Percentiles rank a stretch among this genome's conserved stretches.
phyloP scores from a whole-genome alignment of 2,113 vertebrate genomes.

The Percopsis transmontana region DNA sequence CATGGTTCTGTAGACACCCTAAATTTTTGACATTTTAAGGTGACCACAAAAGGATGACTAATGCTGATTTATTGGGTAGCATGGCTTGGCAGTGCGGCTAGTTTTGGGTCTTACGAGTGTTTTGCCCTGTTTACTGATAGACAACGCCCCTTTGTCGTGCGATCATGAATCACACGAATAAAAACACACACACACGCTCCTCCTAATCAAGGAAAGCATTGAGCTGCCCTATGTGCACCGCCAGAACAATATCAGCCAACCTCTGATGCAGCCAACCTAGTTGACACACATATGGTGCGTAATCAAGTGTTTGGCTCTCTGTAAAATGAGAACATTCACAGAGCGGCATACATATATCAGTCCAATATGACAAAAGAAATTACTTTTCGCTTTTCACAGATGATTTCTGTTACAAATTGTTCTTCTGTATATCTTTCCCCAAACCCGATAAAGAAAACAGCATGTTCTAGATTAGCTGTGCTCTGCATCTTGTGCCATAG shows the following conservation, averaged over 20 bases:
- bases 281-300: constrained; percentile 16
- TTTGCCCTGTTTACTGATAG: constrained; percentile 39
- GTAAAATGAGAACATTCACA: constrained; percentile 4
- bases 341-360: constrained; percentile 21
- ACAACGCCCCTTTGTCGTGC: constrained; percentile 36
- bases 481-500: not conserved
- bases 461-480: not conserved
- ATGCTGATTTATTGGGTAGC: constrained; percentile 8
- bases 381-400: constrained; percentile 3
- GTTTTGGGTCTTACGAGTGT: constrained; percentile 29
- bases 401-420: constrained; percentile 29
- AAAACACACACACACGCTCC: not conserved
- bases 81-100: constrained; percentile 25
- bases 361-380: constrained; percentile 22
- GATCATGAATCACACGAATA: not conserved
- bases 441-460: not conserved
- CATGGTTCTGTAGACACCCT: constrained; percentile 41
- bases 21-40: constrained; percentile 18
- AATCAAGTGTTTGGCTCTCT: constrained; percentile 12
- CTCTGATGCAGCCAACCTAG: constrained; percentile 25
- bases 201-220: constrained; percentile 28
- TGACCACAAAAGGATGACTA: constrained; percentile 23
- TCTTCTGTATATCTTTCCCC: constrained; percentile 1
- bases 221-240: constrained; percentile 31
- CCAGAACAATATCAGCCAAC: constrained; percentile 25